These are phyloP conservation scores for Pseudorasbora parva DNA, from an alignment of 2,113 vertebrate genomes.

Conservation along the genomic window DNA sequence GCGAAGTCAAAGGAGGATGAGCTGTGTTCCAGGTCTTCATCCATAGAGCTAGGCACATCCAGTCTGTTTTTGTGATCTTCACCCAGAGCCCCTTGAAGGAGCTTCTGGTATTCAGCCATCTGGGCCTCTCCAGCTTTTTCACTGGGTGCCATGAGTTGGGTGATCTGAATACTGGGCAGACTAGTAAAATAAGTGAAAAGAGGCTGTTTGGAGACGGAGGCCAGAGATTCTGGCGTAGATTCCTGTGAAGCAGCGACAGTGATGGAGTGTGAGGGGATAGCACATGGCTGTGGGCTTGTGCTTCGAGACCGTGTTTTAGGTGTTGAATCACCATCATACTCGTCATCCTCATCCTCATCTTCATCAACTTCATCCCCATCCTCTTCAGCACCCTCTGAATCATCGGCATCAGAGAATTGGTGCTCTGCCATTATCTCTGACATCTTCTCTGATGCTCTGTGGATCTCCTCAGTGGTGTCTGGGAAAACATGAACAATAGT, in stretches of 20 bases:
- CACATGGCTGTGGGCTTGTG: constrained; percentile 90
- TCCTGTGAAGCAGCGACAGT: constrained; percentile 77
- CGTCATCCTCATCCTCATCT: constrained; percentile 94
- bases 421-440: constrained; percentile 83
- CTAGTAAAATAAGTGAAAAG: constrained; percentile 92
- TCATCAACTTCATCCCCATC: constrained; percentile 94
- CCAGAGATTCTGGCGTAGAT: constrained; percentile 74
- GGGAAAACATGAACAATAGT: constrained; percentile 23
- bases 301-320: constrained; percentile 96
- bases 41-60: constrained; percentile 85
- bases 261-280: constrained; percentile 83
- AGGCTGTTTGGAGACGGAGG: constrained; percentile 79
- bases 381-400: constrained; percentile 87
- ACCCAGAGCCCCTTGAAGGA: constrained; percentile 79
- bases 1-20: constrained; percentile 86
- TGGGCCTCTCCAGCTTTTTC: constrained; percentile 78
- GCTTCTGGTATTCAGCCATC: constrained; percentile 84
- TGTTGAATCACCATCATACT: constrained; percentile 92
- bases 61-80: constrained; percentile 82
- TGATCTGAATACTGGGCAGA: constrained; percentile 95
- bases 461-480: constrained; percentile 82
- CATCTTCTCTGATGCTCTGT: constrained; percentile 81
- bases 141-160: constrained; percentile 82
- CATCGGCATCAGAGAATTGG: constrained; percentile 96
- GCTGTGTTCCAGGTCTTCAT: constrained; percentile 86